Evolutionary conservation across 2,113 vertebrate genomes (phyloP).

Genomic region (Pelusios castaneus): DNA sequence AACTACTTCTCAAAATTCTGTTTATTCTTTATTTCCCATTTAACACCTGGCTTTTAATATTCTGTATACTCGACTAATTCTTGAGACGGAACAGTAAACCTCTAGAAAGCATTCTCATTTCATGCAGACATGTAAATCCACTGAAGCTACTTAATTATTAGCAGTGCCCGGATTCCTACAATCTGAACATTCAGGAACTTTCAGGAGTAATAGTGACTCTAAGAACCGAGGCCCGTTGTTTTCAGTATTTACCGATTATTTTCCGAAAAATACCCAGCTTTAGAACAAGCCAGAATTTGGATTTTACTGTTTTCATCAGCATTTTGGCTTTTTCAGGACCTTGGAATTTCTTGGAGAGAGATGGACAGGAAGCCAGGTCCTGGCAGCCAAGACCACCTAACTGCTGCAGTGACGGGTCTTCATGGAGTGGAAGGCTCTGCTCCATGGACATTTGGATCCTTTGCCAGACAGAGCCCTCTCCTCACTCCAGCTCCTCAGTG

Average conservation of each 20-base stretch:
- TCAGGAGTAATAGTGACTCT: background rate
- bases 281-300: background rate
- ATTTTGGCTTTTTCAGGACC: background rate
- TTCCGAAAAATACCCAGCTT: background rate
- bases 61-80: background rate
- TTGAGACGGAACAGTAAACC: background rate
- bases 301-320: background rate
- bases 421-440: background rate
- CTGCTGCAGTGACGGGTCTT: background rate
- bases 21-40: background rate
- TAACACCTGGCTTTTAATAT: conserved; percentile 27
- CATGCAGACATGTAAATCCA: background rate
- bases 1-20: background rate
- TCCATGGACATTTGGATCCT: background rate
- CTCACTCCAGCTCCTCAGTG: background rate
- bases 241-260: background rate
- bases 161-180: background rate
- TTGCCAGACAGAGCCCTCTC: background rate
- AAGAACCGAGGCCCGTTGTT: background rate
- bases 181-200: background rate
- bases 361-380: background rate
- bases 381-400: background rate
- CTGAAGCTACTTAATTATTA: background rate
- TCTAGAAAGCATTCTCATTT: background rate
- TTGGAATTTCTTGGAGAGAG: background rate